Evolutionary conservation across 1,140 invertebrate species (phyloP).

Genomic region (Heliconius nattereri): DNA sequence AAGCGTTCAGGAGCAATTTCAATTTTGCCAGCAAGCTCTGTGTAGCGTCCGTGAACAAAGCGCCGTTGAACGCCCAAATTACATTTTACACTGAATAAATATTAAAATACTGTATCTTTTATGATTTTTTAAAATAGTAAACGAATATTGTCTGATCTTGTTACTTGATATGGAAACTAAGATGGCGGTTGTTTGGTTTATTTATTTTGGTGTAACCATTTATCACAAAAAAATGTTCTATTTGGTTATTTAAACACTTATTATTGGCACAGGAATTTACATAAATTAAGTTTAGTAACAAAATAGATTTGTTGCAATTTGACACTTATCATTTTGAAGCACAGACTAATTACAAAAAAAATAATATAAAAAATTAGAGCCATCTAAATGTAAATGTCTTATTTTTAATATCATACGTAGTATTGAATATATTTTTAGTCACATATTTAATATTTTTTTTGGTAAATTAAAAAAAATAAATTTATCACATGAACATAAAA

Average conservation of each 20-base stretch:
- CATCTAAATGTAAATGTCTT: not conserved
- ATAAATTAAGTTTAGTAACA: not conserved
- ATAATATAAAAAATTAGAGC: not conserved
- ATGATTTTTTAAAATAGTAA: conserved; percentile 8
- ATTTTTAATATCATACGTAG: no score
- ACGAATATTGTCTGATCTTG: not conserved
- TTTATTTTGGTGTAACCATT: not conserved
- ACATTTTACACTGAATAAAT: conserved; percentile 28
- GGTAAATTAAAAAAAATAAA: no score
- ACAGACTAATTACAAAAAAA: not conserved
- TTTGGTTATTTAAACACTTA: not conserved
- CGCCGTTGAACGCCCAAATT: conserved; percentile 16
- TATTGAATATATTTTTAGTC: no score
- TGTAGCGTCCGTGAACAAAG: conserved; percentile 31
- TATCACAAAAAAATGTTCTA: not conserved
- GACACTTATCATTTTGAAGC: not conserved
- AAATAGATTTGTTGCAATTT: not conserved
- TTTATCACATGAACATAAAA: not conserved
- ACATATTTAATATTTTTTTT: no score
- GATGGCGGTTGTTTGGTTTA: not conserved
- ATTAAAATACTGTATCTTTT: conserved; percentile 3
- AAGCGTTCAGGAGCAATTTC: conserved; percentile 33
- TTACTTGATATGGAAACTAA: not conserved
- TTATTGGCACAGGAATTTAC: not conserved
- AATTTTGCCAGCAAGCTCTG: conserved; percentile 31